Percentiles rank a stretch among this genome's conserved stretches.
Evolutionary conservation across 2,113 vertebrate species (phyloP).

Genomic region (Sula dactylatra): DNA sequence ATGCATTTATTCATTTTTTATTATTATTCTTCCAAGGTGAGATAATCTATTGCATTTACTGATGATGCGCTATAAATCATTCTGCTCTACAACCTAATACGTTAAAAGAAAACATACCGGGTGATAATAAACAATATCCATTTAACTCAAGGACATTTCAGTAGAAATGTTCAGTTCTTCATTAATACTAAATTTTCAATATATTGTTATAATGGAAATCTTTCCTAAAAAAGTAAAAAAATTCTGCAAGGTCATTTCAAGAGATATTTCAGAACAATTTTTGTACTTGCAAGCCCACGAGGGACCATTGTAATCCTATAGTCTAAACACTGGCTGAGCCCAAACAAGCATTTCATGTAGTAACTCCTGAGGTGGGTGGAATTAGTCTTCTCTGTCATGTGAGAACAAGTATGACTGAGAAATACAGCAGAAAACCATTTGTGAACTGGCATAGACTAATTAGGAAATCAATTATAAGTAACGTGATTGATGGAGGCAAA

Average conservation of each 20-base stretch:
- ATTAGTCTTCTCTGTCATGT: neutral
- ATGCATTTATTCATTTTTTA: constrained; percentile 2
- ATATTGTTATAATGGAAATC: neutral
- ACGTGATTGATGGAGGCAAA: neutral
- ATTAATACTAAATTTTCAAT: neutral
- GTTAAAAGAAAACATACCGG: neutral
- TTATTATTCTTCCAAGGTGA: neutral
- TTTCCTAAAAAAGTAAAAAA: neutral
- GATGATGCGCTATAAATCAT: neutral
- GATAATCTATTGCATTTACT: neutral
- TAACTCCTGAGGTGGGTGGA: neutral
- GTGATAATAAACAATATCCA: neutral
- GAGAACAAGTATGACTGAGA: neutral
- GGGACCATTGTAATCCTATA: neutral
- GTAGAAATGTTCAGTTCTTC: too few relatives aligned
- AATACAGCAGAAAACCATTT: neutral
- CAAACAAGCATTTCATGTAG: neutral
- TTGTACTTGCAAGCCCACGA: neutral
- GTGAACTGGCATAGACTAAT: neutral
- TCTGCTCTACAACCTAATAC: neutral
- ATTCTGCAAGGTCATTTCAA: neutral
- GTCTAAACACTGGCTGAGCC: neutral
- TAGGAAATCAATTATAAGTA: neutral
- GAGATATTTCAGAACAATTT: neutral
- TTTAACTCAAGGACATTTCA: neutral